These are phyloP conservation scores for Spea multiplicata DNA, from an alignment of 2,113 vertebrate species.

Conservation along the genomic window DNA sequence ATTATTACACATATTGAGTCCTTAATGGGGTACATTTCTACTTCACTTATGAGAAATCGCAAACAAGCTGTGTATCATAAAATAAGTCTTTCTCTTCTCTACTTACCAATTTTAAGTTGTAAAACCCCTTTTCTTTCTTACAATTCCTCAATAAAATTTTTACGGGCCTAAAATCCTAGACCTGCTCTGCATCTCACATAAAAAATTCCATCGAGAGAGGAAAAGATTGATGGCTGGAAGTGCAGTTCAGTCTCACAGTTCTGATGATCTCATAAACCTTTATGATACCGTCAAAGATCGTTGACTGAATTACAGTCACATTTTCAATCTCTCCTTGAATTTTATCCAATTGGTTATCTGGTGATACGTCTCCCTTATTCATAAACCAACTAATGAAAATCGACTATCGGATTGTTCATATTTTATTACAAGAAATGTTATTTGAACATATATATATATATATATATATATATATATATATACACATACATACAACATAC, in stretches of 20 bases:
- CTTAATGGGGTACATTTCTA: constrained; percentile 20
- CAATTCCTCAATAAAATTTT: constrained; percentile 43
- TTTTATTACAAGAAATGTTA: too few species aligned
- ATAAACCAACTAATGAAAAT: constrained; percentile 26
- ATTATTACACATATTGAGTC: constrained; percentile 5
- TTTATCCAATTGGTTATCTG: constrained; percentile 26
- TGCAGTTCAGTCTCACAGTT: constrained; percentile 47
- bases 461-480: too few species aligned
- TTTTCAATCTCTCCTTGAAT: constrained; percentile 32
- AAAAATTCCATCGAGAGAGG: constrained; percentile 39
- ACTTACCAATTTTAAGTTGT: constrained; percentile 47
- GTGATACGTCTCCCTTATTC: constrained; percentile 30
- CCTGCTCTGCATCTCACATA: constrained; percentile 46
- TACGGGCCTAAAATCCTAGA: constrained; percentile 46
- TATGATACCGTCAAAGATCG: constrained; percentile 46
- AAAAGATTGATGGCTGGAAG: constrained; percentile 35
- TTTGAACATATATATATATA: too few species aligned
- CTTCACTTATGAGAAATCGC: constrained; percentile 9
- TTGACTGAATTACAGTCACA: constrained; percentile 44
- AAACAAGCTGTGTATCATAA: constrained; percentile 28
- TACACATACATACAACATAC: too few species aligned
- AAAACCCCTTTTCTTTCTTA: constrained; percentile 48
- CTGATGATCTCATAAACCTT: constrained; percentile 43
- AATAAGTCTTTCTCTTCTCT: constrained; percentile 35
- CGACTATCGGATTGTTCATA: not conserved